Percentiles rank a stretch among this genome's conserved stretches.
These are phyloP conservation scores for Phylloscopus collybita DNA, from an alignment of 2,797 vertebrate genomes.

Conservation along the genomic window DNA sequence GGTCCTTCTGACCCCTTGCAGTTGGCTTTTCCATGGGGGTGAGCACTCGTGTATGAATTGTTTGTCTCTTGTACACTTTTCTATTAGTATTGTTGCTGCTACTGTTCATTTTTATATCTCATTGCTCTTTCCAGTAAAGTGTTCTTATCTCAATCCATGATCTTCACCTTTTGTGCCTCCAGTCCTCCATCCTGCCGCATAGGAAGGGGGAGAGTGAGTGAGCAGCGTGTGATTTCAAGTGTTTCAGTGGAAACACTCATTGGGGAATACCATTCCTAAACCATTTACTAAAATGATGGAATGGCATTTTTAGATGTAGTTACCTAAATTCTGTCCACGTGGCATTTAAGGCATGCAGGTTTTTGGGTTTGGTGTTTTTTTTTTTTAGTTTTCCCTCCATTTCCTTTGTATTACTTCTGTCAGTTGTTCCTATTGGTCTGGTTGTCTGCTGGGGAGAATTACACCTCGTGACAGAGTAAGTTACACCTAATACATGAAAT, in stretches of 20 bases:
- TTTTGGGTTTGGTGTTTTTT: background rate
- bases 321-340: background rate
- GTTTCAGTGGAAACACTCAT: background rate
- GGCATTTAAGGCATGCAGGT: background rate
- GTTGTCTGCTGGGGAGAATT: background rate
- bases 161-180: background rate
- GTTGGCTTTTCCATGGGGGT: background rate
- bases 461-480: background rate
- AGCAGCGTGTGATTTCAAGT: accelerated
- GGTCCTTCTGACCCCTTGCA: background rate
- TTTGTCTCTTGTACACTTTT: background rate
- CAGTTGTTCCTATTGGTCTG: background rate
- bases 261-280: background rate
- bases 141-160: background rate
- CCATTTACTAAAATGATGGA: background rate
- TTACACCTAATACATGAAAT: background rate
- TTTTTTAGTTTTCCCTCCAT: accelerated
- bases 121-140: background rate
- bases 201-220: background rate
- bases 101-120: background rate
- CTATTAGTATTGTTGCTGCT: background rate
- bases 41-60: background rate
- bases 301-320: background rate
- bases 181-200: background rate
- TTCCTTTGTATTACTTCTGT: background rate